Evolutionary conservation across 37 sponge, comb jelly and placozoan genomes (phyloP).

Genomic region (Mnemiopsis leidyi): DNA sequence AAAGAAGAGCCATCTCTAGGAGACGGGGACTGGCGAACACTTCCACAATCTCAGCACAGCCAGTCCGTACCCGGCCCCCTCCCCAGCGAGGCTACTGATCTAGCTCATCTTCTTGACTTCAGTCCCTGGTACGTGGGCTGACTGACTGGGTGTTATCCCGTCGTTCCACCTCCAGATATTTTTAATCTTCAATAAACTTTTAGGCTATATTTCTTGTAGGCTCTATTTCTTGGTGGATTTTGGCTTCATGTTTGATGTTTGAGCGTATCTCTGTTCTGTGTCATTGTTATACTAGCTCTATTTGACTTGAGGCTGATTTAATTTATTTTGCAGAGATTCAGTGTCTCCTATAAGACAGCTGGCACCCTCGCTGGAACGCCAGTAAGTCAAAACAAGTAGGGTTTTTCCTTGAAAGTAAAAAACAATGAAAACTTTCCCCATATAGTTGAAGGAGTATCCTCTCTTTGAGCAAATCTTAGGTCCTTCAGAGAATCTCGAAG

Average conservation of each 20-base stretch:
- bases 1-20: conserved; percentile 29
- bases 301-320: not conserved
- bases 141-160: not conserved
- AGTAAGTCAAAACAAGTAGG: conserved; percentile 30
- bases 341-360: not conserved
- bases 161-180: not conserved
- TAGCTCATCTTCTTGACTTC: not conserved
- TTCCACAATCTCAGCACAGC: conserved; percentile 35
- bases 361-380: conserved; percentile 20
- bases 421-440: no score
- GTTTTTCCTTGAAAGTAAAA: no score
- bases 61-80: conserved; percentile 1
- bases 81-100: not conserved
- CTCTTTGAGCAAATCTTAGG: no score
- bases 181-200: not conserved
- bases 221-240: not conserved
- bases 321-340: not conserved
- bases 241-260: not conserved
- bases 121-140: not conserved
- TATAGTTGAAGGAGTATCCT: no score
- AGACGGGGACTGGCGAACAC: not conserved
- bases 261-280: not conserved
- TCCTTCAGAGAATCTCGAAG: no score
- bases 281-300: not conserved
- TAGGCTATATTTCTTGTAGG: not conserved